Evolutionary conservation across 1,140 invertebrate genomes (phyloP), one percentile per base, ranked within the genome.

Genomic region (Maniola jurtina): DNA sequence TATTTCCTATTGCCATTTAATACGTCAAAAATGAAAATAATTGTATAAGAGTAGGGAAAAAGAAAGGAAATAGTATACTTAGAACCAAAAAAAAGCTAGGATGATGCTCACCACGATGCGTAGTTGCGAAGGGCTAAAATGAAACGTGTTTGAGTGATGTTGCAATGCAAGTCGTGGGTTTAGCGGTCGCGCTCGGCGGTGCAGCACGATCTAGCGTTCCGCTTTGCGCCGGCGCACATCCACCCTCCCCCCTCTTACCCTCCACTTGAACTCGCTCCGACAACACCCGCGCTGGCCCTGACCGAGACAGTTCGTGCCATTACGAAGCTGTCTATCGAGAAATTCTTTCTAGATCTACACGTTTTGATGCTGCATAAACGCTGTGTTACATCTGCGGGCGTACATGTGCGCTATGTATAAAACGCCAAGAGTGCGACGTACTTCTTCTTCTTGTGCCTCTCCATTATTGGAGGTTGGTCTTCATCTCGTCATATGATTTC

Each of bases 151-250:
- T 82, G 79, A 81, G 81, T 77, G 74, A 81, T 87, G 87, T 87
- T 86, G 87, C 85, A 86, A 89, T 77, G 79, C 80, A 82, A 86
- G 81, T 76, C 79, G 81, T 77, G 79, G 81, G 76, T 84, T 83
- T 84, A 79, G 84, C 83, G 87, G 87, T 90, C 83, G 87, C 81
- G 87, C 87, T 89, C 71, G 81, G 77, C 87, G 86, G 81, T 84
- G 87, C 87, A 84, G 78, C 86, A 89, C 87, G 87, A 88, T 88
- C 87, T 88, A 75, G 74, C 86, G 87, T 89, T 89, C 85, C 87
- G 85, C 83, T 87, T 62, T 81, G 80, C 80, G 82, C 75, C 72
- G 76, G 76, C 76, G 76, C 76, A 81, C 64, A 60, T 57, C 70
- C 71, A 70, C 71, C 69, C 71, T 58, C 70, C 55, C 54, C 45